Evolutionary conservation across 2,888 invertebrate species (phyloP).

Genomic region (Pheosia gnoma): DNA sequence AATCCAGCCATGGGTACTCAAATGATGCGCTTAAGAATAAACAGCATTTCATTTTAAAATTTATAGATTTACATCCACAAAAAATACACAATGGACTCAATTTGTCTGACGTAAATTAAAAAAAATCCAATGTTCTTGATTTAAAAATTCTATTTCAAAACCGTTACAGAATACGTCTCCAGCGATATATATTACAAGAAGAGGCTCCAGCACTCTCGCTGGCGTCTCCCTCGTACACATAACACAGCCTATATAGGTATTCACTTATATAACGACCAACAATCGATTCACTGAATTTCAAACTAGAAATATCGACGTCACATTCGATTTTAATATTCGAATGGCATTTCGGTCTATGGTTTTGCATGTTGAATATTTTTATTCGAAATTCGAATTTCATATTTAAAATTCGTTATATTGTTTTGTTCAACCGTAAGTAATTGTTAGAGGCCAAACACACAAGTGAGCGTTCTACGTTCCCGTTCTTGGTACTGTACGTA

Average conservation of each 20-base stretch:
- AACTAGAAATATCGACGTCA: slow-evolving; percentile 8
- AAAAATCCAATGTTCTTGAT: not conserved
- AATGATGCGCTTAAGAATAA: too few relatives aligned
- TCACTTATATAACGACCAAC: slow-evolving; percentile 21
- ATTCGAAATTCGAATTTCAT: not conserved
- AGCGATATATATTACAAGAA: slow-evolving; percentile 47
- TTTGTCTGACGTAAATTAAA: too few relatives aligned
- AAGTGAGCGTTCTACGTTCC: too few relatives aligned
- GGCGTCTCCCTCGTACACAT: slow-evolving; percentile 34
- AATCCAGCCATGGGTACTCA: too few relatives aligned
- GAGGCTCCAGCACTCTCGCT: slow-evolving; percentile 35
- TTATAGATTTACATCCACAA: not conserved
- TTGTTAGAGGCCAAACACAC: too few relatives aligned
- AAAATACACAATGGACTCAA: not conserved
- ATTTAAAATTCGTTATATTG: not conserved
- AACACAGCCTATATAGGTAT: not conserved
- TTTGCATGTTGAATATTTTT: not conserved
- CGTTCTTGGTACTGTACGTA: too few relatives aligned
- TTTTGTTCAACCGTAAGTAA: too few relatives aligned
- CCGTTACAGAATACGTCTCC: slow-evolving; percentile 31
- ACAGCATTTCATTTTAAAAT: too few relatives aligned
- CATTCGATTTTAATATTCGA: slow-evolving; percentile 6
- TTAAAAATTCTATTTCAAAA: not conserved
- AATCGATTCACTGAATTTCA: slow-evolving; percentile 14
- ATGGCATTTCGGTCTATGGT: not conserved